Evolutionary conservation across 2,113 vertebrate species (phyloP).

Genomic region (Syngnathus typhle): DNA sequence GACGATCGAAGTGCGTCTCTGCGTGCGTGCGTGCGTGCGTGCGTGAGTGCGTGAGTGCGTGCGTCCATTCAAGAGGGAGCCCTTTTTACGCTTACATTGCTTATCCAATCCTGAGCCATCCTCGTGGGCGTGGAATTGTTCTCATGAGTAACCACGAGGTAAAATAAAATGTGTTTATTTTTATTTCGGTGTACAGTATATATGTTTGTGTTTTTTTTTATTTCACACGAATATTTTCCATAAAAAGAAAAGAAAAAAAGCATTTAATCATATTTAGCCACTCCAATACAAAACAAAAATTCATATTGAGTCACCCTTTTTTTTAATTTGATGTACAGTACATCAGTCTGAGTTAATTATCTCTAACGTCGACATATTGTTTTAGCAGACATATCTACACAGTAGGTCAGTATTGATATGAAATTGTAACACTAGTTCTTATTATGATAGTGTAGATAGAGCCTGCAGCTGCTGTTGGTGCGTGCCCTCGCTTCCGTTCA

Average conservation of each 20-base stretch:
- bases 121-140: background rate
- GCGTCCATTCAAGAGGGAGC: slow-evolving; percentile 50
- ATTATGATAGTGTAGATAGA: background rate
- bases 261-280: too few relatives aligned
- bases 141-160: background rate
- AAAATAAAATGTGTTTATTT: background rate
- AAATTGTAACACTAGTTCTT: background rate
- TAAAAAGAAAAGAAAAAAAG: too few relatives aligned
- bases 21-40: slow-evolving; percentile 17
- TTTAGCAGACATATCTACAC: too few relatives aligned
- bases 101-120: background rate
- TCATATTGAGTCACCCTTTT: too few relatives aligned
- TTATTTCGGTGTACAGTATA: background rate
- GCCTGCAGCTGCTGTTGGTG: background rate
- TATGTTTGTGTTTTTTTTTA: background rate
- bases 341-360: too few relatives aligned
- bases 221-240: too few relatives aligned
- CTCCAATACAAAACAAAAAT: too few relatives aligned
- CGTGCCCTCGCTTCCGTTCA: background rate
- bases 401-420: background rate
- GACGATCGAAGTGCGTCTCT: slow-evolving; percentile 8
- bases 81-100: slow-evolving; percentile 26
- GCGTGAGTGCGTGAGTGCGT: slow-evolving; percentile 20
- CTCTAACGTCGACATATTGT: too few relatives aligned
- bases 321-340: too few relatives aligned